Base-by-base conservation (phyloP, 1,140 invertebrate genomes). In the Zaprionus taronus region DNA sequence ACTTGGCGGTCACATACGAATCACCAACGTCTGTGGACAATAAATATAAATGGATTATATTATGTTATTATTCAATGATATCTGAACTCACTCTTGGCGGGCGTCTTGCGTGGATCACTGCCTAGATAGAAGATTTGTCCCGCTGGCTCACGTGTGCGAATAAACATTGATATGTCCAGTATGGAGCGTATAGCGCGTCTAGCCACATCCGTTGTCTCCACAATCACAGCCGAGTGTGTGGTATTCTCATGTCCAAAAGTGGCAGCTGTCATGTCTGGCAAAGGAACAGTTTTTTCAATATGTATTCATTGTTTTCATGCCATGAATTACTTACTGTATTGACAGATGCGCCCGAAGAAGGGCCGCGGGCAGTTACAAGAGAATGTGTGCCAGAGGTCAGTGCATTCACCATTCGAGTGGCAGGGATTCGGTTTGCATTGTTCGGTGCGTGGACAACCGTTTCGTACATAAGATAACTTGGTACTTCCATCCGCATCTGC, bases 71-170 rank as follows among this genome's bases (percentile, higher is more conserved):
- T 34, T 11, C 2, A 34, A 34, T 34, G 31, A 34, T 11, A 28
- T 20, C 9, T 9, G 14, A 5, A 77, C 83, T 91, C 47, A 92
- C 91, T 89, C 53, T 81, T 91, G 4, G 83, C 65, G 5, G 84
- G 76, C 34, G 63, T 70, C 60, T 92, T 92, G 38, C 79, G 81
- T 1, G 95, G 94, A 80, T 95, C 94, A 12, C 96, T 96, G 15
- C 98, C 98, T 26, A 99, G 92, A 93, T 98, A 98, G 92, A 99
- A 98, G 56, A 99, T 96, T 74, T 97, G 95, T 2, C 98, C 98
- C 4, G 95, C 94, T 4, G 95, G 94, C 92, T 98, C 95, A 49
- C 97, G 94, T 0, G 98, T 99, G 34, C 97, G 94, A 53, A 99
- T 95, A 91, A 99, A 98, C 96, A 99, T 98, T 2, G 97, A 98